A percentile compares a stretch with the other conserved stretches of the same genome.
Conservation (phyloP, 2,113 vertebrate species). For the Ageneiosus marmoratus region DNA sequence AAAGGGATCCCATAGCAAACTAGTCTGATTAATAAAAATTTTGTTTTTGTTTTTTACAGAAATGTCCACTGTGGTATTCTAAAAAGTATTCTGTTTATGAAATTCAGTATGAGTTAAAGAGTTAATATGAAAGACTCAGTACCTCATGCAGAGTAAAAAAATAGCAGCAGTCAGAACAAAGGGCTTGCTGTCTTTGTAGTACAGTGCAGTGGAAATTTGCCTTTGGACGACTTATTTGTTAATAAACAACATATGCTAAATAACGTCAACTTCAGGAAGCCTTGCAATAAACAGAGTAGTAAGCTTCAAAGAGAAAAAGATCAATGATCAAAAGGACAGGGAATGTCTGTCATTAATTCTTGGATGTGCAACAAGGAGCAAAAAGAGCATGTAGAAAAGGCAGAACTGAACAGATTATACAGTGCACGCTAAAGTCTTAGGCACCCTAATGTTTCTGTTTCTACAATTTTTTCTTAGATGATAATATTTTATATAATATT, state of each 20-base stretch:
- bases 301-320: background rate
- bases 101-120: background rate
- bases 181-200: background rate
- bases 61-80: background rate
- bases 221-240: conserved; percentile 19
- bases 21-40: background rate
- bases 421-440: background rate
- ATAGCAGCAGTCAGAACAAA: conserved; percentile 14
- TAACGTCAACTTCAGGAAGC: background rate
- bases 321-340: background rate
- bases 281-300: background rate
- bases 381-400: background rate
- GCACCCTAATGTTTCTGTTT: background rate
- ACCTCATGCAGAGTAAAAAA: background rate
- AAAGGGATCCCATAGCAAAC: background rate
- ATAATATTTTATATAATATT: background rate
- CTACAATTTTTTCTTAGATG: background rate
- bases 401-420: background rate
- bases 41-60: background rate
- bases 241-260: conserved; percentile 18
- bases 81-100: background rate
- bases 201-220: conserved; percentile 1
- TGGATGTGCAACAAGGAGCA: background rate
- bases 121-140: background rate
- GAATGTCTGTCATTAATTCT: background rate